These are phyloP conservation scores for Apogon talboti DNA, from an alignment of 2,797 vertebrate genomes.

Conservation along the genomic window DNA sequence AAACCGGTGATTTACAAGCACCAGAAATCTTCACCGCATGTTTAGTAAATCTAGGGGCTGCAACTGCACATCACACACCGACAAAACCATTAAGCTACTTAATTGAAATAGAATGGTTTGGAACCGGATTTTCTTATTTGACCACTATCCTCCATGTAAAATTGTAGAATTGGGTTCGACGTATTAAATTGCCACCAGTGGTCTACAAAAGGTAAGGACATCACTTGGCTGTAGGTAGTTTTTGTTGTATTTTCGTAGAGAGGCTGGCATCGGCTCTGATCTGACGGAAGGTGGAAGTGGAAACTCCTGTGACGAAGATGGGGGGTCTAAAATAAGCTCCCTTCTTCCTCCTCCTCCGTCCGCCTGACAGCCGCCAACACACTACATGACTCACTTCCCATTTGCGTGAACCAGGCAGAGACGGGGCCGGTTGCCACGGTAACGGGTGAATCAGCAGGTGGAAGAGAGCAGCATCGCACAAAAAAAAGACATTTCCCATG, in stretches of 20 bases:
- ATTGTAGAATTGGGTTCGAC: too few relatives aligned
- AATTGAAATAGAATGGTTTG: too few relatives aligned
- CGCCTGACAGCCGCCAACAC: conserved; percentile 29
- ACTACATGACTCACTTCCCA: conserved; percentile 71
- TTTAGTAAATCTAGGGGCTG: too few relatives aligned
- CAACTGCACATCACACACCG: too few relatives aligned
- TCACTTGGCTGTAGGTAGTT: too few relatives aligned
- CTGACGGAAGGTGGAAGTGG: conserved; percentile 24
- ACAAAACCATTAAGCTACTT: too few relatives aligned
- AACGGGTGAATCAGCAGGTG: conserved; percentile 68
- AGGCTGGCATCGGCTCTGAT: not conserved
- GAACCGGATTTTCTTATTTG: too few relatives aligned
- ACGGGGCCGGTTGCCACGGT: conserved; percentile 62
- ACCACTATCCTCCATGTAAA: too few relatives aligned
- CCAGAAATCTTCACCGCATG: too few relatives aligned
- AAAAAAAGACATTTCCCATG: not conserved
- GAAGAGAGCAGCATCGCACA: conserved; percentile 11
- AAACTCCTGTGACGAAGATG: conserved; percentile 61
- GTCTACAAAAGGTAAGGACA: too few relatives aligned
- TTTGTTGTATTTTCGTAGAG: not conserved
- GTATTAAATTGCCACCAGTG: too few relatives aligned
- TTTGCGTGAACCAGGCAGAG: conserved; percentile 39
- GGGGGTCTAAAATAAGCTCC: conserved; percentile 40
- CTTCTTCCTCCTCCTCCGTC: conserved; percentile 39
- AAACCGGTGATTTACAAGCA: too few relatives aligned